Evolutionary conservation across 2,797 vertebrate species (phyloP).

Genomic region (Antrozous pallidus): DNA sequence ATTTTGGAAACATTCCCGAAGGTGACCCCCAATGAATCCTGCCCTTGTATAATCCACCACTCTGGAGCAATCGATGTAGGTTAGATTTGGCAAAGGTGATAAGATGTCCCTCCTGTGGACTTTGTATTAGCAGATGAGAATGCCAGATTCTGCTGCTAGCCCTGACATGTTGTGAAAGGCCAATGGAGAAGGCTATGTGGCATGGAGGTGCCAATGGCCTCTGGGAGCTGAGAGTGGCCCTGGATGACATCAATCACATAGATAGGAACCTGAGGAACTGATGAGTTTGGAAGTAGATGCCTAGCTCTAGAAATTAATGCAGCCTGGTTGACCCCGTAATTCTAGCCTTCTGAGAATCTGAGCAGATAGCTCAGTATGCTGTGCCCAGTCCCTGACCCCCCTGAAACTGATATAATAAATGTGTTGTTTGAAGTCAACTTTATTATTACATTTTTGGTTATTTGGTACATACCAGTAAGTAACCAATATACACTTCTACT

Average conservation of each 20-base stretch:
- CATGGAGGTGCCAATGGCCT: neutral
- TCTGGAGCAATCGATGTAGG: neutral
- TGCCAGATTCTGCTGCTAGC: neutral
- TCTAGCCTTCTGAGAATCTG: neutral
- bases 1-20: neutral
- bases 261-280: neutral
- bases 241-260: neutral
- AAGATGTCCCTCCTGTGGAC: neutral
- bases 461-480: neutral
- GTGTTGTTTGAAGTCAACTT: neutral
- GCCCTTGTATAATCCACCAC: neutral
- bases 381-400: neutral
- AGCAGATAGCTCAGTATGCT: neutral
- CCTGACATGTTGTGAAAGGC: neutral
- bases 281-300: neutral
- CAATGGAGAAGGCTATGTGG: neutral
- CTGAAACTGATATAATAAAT: neutral
- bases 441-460: neutral
- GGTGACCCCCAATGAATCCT: neutral
- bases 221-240: neutral
- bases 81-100: neutral
- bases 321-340: neutral
- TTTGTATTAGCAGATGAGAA: neutral
- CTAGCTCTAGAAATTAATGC: neutral
- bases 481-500: neutral